phyloP scores from a whole-genome alignment of 2,797 vertebrate species.

The Rhabdophis nuchalis region DNA sequence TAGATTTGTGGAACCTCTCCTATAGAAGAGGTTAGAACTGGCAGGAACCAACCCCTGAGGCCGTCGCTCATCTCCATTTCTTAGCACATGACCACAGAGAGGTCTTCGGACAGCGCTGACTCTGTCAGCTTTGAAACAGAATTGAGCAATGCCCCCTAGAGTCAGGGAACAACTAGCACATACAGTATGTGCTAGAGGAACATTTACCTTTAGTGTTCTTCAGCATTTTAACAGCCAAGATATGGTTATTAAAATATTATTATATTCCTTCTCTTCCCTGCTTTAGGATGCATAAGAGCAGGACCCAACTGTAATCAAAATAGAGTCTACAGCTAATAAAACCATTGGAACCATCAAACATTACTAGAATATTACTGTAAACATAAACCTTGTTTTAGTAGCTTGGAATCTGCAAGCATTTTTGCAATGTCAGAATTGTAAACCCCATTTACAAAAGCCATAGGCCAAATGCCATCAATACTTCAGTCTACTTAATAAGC shows the following conservation, averaged over 20 bases:
- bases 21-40: too few relatives aligned
- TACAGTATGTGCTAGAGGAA: too few relatives aligned
- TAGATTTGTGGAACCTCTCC: too few relatives aligned
- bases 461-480: slow-evolving; percentile 19
- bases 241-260: slow-evolving; percentile 42
- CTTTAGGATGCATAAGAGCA: slow-evolving; percentile 44
- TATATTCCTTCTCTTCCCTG: not conserved
- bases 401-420: slow-evolving; percentile 61
- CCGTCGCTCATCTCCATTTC: too few relatives aligned
- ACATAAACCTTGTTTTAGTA: slow-evolving; percentile 63
- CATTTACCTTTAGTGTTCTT: not conserved
- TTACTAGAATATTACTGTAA: slow-evolving; percentile 49
- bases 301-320: slow-evolving; percentile 54
- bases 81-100: too few relatives aligned
- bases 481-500: slow-evolving; percentile 42
- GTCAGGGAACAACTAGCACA: too few relatives aligned
- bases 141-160: too few relatives aligned
- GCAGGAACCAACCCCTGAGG: too few relatives aligned
- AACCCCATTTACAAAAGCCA: slow-evolving; percentile 33
- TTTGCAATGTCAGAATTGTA: slow-evolving; percentile 51
- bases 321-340: slow-evolving; percentile 45
- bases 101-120: too few relatives aligned
- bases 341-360: slow-evolving; percentile 44
- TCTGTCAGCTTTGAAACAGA: too few relatives aligned
- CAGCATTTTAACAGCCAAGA: not conserved